Conservation (phyloP, 2,888 invertebrate genomes). For the Mythimna pallens region DNA sequence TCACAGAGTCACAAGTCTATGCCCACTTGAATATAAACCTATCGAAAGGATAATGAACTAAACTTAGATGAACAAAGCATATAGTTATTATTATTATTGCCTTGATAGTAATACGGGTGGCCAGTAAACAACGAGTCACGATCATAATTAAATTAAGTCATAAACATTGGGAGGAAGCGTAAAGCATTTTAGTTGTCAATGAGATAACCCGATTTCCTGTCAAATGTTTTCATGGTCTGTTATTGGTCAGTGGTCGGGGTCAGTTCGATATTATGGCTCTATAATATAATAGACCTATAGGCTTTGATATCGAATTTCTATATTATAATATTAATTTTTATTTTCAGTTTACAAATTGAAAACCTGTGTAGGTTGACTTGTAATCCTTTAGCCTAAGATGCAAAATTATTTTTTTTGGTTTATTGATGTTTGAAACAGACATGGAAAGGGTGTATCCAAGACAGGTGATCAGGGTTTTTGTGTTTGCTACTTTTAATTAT, state of each 20-base stretch:
- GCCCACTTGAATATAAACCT: slow-evolving; percentile 28
- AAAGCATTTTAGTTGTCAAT: slow-evolving; percentile 77
- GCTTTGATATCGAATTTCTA: background rate
- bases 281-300: background rate
- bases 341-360: background rate
- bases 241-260: slow-evolving; percentile 44
- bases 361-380: background rate
- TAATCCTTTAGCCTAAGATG: background rate
- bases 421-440: background rate
- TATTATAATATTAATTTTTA: background rate
- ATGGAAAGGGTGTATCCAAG: slow-evolving; percentile 2
- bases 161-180: slow-evolving; percentile 76
- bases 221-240: slow-evolving; percentile 69
- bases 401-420: background rate
- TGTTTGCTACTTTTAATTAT: slow-evolving; percentile 6
- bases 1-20: slow-evolving; percentile 47
- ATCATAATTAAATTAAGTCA: slow-evolving; percentile 67
- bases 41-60: slow-evolving; percentile 59
- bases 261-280: slow-evolving; percentile 8
- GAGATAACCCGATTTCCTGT: slow-evolving; percentile 86
- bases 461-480: slow-evolving; percentile 11
- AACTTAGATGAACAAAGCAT: slow-evolving; percentile 35
- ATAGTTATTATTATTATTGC: slow-evolving; percentile 29
- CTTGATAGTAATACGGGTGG: slow-evolving; percentile 50
- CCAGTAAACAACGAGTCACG: slow-evolving; percentile 56